phyloP scores from a whole-genome alignment of 2,888 invertebrate genomes.

The Sinopyrophorus schimmeli region DNA sequence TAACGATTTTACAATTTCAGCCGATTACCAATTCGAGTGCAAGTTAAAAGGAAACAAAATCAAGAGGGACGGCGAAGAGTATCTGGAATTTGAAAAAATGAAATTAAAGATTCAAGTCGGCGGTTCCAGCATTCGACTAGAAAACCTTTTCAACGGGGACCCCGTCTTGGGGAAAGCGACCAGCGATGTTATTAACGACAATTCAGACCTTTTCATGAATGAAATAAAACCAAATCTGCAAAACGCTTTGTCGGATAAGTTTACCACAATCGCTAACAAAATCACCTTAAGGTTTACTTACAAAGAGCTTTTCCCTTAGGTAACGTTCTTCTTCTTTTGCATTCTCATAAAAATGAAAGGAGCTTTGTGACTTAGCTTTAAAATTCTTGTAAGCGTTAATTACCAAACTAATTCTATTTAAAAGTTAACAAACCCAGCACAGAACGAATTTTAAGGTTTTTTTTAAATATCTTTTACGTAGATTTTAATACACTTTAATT shows the following conservation, averaged over 20 bases:
- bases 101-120: constrained; percentile 64
- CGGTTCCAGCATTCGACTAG: constrained; percentile 63
- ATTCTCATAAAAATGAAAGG: no score
- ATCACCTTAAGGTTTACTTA: constrained; percentile 71
- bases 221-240: constrained; percentile 71
- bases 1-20: constrained; percentile 54
- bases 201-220: constrained; percentile 67
- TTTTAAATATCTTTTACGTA: no score
- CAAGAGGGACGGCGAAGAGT: constrained; percentile 61
- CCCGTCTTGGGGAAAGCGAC: constrained; percentile 66
- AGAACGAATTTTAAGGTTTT: no score
- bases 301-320: constrained; percentile 70
- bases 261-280: constrained; percentile 71
- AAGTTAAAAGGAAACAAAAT: constrained; percentile 66
- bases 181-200: constrained; percentile 69
- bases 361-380: no score
- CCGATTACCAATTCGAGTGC: constrained; percentile 67
- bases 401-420: no score
- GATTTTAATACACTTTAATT: no score
- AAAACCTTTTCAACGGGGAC: constrained; percentile 70
- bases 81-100: constrained; percentile 67
- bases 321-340: no score
- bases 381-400: no score
- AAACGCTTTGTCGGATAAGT: constrained; percentile 64
- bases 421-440: no score